Evolutionary conservation across 2,888 invertebrate species (phyloP).

Genomic region (Galerucella nymphaeae): DNA sequence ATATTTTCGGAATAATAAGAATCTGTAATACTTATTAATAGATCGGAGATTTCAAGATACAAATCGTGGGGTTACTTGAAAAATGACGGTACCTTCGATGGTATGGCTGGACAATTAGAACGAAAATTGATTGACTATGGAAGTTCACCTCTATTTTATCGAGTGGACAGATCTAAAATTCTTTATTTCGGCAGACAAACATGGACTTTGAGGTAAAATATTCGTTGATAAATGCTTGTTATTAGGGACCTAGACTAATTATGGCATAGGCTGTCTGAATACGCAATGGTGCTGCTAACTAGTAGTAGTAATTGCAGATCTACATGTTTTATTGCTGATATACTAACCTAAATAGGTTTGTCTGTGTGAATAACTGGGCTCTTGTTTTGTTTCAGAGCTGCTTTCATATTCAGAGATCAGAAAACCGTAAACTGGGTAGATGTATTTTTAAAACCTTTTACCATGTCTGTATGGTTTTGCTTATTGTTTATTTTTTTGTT

Average conservation of each 20-base stretch:
- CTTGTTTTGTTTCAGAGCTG: conserved; percentile 49
- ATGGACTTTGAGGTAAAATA: conserved; percentile 55
- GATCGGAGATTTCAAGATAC: conserved; percentile 45
- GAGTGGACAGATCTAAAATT: conserved; percentile 52
- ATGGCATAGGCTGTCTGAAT: not conserved
- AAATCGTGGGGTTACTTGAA: conserved; percentile 58
- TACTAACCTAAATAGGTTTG: too few species aligned
- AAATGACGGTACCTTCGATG: conserved; percentile 57
- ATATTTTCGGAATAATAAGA: not conserved
- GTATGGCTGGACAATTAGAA: conserved; percentile 56
- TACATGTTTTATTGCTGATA: too few species aligned
- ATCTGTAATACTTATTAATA: conserved; percentile 37
- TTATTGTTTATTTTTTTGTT: conserved; percentile 46
- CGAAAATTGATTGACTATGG: conserved; percentile 54
- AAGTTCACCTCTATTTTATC: conserved; percentile 56
- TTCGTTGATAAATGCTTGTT: not conserved
- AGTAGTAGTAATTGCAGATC: too few species aligned
- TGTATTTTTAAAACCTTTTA: conserved; percentile 56
- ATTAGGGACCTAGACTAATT: not conserved
- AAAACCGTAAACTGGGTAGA: conserved; percentile 54
- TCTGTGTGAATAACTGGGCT: too few species aligned
- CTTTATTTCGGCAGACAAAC: conserved; percentile 57
- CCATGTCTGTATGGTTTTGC: conserved; percentile 53
- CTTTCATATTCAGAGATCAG: conserved; percentile 57
- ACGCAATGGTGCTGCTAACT: too few species aligned